A percentile compares a stretch with the other conserved stretches of the same genome.
These are phyloP conservation scores for Gobio occitaniae DNA, from an alignment of 2,797 vertebrate genomes.

Conservation along the genomic window DNA sequence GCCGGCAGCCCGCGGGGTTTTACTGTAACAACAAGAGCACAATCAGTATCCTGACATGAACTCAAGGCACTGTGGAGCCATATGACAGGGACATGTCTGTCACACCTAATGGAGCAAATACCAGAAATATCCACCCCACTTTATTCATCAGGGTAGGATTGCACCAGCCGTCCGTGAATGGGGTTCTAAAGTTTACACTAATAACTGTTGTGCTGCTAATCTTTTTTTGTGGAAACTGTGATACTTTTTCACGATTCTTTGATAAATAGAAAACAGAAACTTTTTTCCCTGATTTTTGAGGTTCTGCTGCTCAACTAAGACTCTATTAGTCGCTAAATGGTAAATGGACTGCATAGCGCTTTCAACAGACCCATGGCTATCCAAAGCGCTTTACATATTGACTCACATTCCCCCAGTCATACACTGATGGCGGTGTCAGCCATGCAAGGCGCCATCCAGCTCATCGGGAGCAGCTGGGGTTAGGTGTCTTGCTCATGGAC, in stretches of 20 bases:
- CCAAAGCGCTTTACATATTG: no score
- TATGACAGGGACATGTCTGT: constrained; percentile 50
- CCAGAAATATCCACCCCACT: constrained; percentile 39
- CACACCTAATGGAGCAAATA: constrained; percentile 48
- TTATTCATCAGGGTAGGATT: constrained; percentile 27
- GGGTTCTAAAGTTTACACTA: constrained; percentile 10
- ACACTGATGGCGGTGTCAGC: no score
- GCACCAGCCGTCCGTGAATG: background rate
- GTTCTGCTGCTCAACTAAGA: background rate
- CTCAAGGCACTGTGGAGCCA: constrained; percentile 31
- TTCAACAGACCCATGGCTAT: no score
- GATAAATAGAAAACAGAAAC: background rate
- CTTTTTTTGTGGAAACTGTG: background rate
- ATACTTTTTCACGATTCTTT: background rate
- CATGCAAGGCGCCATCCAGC: no score
- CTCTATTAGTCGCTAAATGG: background rate
- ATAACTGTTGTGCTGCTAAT: background rate
- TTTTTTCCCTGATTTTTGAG: background rate
- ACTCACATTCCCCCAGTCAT: no score
- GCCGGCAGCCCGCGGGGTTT: constrained; percentile 54
- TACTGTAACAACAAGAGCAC: constrained; percentile 52
- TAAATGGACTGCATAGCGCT: no score
- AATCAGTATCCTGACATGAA: constrained; percentile 37
- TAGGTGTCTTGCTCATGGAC: no score
- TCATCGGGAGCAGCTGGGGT: no score